A percentile compares a stretch with the other conserved stretches of the same genome.
These are phyloP conservation scores for Platyscapa corneri DNA, from an alignment of 1,140 invertebrate genomes.

Conservation along the genomic window DNA sequence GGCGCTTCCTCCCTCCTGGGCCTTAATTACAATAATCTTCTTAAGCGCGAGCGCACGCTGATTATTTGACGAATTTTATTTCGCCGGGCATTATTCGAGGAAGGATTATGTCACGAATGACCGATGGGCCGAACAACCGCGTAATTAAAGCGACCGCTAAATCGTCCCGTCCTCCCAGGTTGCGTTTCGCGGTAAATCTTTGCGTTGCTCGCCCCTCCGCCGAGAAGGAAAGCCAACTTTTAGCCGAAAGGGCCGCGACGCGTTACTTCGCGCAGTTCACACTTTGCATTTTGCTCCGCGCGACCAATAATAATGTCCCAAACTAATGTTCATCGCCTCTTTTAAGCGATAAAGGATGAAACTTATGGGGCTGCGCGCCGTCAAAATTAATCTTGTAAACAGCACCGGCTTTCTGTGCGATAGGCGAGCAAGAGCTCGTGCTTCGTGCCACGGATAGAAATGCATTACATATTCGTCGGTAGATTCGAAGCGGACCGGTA, in stretches of 20 bases:
- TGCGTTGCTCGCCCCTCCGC: too few species aligned
- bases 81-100: too few species aligned
- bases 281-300: not conserved
- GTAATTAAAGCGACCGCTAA: too few species aligned
- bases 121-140: too few species aligned
- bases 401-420: slow-evolving; percentile 25
- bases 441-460: slow-evolving; percentile 25
- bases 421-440: slow-evolving; percentile 31
- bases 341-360: slow-evolving; percentile 46
- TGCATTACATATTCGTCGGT: not conserved
- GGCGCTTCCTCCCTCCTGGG: not conserved
- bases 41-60: not conserved
- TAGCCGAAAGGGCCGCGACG: not conserved
- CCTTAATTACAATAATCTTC: not conserved
- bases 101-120: too few species aligned
- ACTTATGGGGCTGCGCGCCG: slow-evolving; percentile 20
- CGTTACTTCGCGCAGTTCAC: too few species aligned
- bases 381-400: slow-evolving; percentile 46
- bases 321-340: not conserved
- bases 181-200: too few species aligned
- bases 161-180: too few species aligned
- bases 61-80: not conserved
- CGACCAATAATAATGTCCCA: not conserved
- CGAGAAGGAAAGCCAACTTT: not conserved
- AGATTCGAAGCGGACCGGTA: not conserved